These are phyloP conservation scores for Argyresthia goedartella DNA, from an alignment of 2,888 invertebrate species.

Conservation along the genomic window DNA sequence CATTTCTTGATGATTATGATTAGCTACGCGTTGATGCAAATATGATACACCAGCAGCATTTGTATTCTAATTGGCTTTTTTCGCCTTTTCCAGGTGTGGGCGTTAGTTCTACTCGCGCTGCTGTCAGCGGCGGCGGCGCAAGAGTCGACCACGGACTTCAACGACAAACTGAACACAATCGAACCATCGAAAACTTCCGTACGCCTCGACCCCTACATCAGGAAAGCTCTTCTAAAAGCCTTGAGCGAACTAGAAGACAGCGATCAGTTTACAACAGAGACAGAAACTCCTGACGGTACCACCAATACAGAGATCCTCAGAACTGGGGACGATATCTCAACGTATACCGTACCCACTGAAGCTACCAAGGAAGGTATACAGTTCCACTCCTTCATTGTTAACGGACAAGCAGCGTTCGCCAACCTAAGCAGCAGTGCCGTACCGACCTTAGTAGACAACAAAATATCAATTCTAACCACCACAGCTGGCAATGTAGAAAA, in stretches of 20 bases:
- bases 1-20: slow-evolving; percentile 22
- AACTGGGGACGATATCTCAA: slow-evolving; percentile 42
- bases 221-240: slow-evolving; percentile 82
- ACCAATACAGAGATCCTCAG: slow-evolving; percentile 36
- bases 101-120: slow-evolving; percentile 32
- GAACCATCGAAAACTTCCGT: slow-evolving; percentile 62
- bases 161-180: slow-evolving; percentile 52
- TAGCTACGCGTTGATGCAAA: slow-evolving; percentile 2
- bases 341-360: slow-evolving; percentile 27
- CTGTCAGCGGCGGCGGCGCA: slow-evolving; percentile 33
- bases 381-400: slow-evolving; percentile 70
- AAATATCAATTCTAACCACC: slow-evolving; percentile 54
- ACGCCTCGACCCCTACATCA: slow-evolving; percentile 79
- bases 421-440: slow-evolving; percentile 38
- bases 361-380: slow-evolving; percentile 45
- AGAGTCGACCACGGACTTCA: slow-evolving; percentile 35
- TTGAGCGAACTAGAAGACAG: slow-evolving; percentile 81
- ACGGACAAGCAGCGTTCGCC: slow-evolving; percentile 53
- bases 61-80: slow-evolving; percentile 5
- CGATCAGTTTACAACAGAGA: slow-evolving; percentile 49
- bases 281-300: slow-evolving; percentile 35
- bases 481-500: slow-evolving; percentile 62
- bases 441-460: slow-evolving; percentile 44
- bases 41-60: too few species aligned
- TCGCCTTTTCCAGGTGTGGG: slow-evolving; percentile 41